A percentile compares a stretch with the other conserved stretches of the same genome.
phyloP scores from a whole-genome alignment of 2,888 invertebrate species.

The Cyaniris semiargus region DNA sequence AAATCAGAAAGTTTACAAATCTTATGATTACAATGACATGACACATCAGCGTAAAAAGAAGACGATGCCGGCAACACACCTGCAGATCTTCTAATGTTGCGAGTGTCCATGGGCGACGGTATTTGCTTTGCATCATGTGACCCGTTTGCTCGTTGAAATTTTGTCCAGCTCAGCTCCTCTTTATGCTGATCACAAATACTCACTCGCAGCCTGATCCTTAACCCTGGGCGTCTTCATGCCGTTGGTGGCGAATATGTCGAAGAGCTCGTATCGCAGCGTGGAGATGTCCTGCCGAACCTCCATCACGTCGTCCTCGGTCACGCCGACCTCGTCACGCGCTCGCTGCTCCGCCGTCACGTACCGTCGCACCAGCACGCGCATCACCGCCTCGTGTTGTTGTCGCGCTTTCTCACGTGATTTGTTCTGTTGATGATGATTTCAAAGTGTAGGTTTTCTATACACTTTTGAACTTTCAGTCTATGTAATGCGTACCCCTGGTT shows the following conservation, averaged over 20 bases:
- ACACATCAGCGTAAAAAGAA: no score
- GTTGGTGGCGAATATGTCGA: conserved; percentile 94
- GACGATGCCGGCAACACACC: no score
- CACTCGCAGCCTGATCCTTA: conserved; percentile 84
- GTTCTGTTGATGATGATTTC: conserved; percentile 72
- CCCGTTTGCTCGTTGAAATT: no score
- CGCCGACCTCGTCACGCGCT: conserved; percentile 93
- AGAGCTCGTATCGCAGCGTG: conserved; percentile 94
- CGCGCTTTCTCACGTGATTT: conserved; percentile 86
- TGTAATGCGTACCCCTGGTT: no score
- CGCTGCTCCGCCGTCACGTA: conserved; percentile 95
- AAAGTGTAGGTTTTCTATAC: not conserved
- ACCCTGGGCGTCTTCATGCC: conserved; percentile 91
- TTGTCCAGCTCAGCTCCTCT: no score
- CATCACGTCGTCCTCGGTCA: conserved; percentile 98
- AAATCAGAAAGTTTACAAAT: no score
- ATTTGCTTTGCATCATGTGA: no score
- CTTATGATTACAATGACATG: no score
- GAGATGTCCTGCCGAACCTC: conserved; percentile 98
- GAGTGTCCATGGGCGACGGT: no score
- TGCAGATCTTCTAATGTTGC: no score
- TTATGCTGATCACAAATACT: conserved; percentile 30
- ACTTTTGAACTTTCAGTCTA: no score
- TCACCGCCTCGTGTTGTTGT: conserved; percentile 89
- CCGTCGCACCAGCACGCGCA: conserved; percentile 92